Percentiles rank a stretch among this genome's conserved stretches.
These are phyloP conservation scores for Pampus argenteus DNA, from an alignment of 2,797 vertebrate genomes.

Conservation along the genomic window DNA sequence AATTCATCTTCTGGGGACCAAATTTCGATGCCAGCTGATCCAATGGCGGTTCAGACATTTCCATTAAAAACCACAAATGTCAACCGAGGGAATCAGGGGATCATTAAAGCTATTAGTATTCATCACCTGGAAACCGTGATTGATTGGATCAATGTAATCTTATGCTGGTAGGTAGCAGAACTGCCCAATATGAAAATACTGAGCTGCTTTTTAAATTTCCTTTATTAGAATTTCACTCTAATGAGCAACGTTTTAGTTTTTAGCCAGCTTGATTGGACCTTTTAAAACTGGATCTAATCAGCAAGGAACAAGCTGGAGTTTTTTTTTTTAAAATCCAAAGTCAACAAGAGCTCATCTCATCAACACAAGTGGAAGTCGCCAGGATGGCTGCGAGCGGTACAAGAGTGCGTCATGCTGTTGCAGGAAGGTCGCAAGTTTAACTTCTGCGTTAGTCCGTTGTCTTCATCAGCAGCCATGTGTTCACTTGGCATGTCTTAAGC, in stretches of 20 bases:
- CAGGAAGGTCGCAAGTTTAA: conserved; percentile 45
- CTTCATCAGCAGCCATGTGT: conserved; percentile 29
- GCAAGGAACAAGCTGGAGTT: not conserved
- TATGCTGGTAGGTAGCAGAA: not conserved
- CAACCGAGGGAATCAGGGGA: no score
- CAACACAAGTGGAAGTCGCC: conserved; percentile 10
- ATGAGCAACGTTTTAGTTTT: not conserved
- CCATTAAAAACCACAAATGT: no score
- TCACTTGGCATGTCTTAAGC: conserved; percentile 11
- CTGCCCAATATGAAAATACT: not conserved
- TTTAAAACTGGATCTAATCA: conserved; percentile 36
- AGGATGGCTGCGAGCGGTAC: not conserved
- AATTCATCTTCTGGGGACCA: not conserved
- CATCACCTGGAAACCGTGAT: no score
- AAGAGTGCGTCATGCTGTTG: conserved; percentile 16
- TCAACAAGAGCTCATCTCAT: conserved; percentile 29
- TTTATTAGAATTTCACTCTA: not conserved
- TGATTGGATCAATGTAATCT: no score
- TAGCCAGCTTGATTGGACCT: not conserved
- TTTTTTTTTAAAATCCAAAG: conserved; percentile 22
- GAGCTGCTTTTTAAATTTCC: not conserved
- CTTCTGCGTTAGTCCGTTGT: conserved; percentile 31
- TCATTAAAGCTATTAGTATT: no score
- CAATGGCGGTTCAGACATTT: no score
- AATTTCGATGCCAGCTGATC: not conserved